A percentile compares a stretch with the other conserved stretches of the same genome.
Conservation (phyloP, 2,113 vertebrate species). For the Calypte anna region DNA sequence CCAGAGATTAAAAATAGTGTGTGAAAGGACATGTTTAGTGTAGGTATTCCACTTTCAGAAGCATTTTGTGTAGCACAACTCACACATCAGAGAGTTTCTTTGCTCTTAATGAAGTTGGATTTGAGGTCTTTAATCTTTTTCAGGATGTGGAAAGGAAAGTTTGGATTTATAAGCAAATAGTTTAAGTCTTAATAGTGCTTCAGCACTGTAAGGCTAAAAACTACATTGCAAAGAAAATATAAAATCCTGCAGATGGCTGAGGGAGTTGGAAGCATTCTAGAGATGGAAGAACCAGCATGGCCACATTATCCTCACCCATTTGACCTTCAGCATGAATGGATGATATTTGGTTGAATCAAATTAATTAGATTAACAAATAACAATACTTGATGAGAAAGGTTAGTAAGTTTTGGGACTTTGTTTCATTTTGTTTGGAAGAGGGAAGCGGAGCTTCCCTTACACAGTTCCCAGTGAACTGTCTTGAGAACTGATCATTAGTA, state of each 20-base stretch:
- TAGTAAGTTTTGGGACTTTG: background rate
- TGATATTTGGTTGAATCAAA: slow-evolving; percentile 52
- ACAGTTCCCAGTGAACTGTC: background rate
- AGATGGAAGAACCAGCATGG: slow-evolving; percentile 23
- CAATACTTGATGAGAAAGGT: background rate
- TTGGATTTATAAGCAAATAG: background rate
- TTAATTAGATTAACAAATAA: background rate
- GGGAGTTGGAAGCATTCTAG: background rate
- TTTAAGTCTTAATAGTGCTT: slow-evolving; percentile 11
- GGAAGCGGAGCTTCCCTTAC: background rate
- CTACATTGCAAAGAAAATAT: slow-evolving; percentile 49
- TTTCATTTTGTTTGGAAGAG: background rate
- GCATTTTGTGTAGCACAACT: background rate
- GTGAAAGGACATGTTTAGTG: background rate
- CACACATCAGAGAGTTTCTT: background rate
- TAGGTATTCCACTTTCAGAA: background rate
- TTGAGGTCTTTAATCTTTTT: background rate
- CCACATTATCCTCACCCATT: slow-evolving; percentile 19
- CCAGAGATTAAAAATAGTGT: background rate
- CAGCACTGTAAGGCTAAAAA: slow-evolving; percentile 5
- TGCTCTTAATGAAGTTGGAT: background rate
- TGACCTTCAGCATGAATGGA: slow-evolving; percentile 46
- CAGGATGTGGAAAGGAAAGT: background rate
- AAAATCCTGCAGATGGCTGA: slow-evolving; percentile 23
- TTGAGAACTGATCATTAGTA: background rate